These are phyloP conservation scores for Bufo gargarizans DNA, from an alignment of 2,113 vertebrate species.

Conservation along the genomic window DNA sequence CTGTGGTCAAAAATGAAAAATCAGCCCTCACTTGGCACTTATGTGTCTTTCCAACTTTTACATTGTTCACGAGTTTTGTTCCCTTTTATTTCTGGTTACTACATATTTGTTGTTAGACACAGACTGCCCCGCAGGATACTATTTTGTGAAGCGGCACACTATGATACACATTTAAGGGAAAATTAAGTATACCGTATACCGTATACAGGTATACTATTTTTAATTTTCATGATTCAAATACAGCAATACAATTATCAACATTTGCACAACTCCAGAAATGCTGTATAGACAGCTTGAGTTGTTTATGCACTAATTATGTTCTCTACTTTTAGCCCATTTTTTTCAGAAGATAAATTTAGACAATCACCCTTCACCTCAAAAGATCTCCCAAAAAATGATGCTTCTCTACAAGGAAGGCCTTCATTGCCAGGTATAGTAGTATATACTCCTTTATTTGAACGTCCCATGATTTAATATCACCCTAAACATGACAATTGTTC, in stretches of 20 bases:
- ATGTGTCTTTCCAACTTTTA: no score
- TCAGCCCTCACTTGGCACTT: no score
- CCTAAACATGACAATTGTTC: neutral
- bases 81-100: no score
- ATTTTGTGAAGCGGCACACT: no score
- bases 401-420: slow-evolving; percentile 81
- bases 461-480: neutral
- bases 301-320: slow-evolving; percentile 49
- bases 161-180: no score
- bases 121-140: no score
- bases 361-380: slow-evolving; percentile 98
- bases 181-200: no score
- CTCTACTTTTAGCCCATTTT: slow-evolving; percentile 83
- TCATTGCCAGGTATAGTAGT: slow-evolving; percentile 79
- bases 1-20: no score
- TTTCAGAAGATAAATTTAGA: slow-evolving; percentile 95
- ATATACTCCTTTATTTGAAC: neutral
- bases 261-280: neutral
- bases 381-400: slow-evolving; percentile 87
- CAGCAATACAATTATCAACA: neutral
- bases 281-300: neutral
- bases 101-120: no score
- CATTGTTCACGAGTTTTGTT: no score
- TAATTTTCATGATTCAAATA: neutral
- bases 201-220: no score